A percentile compares a stretch with the other conserved stretches of the same genome.
These are phyloP conservation scores for Epinotia ramella DNA, from an alignment of 2,888 invertebrate genomes.

Conservation along the genomic window DNA sequence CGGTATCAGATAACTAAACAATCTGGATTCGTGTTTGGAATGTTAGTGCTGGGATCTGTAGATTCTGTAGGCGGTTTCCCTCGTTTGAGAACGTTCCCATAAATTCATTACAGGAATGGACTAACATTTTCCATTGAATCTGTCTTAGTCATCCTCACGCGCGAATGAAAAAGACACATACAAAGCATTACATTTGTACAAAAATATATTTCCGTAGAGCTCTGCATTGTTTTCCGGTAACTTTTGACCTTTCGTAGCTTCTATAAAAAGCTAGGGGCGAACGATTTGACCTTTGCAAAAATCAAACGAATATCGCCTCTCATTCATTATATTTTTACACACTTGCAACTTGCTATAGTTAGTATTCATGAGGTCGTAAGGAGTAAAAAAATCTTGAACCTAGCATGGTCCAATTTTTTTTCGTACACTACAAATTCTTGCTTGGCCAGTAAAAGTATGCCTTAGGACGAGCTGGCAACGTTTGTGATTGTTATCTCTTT, in stretches of 20 bases:
- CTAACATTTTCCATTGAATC: neutral
- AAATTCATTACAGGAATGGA: neutral
- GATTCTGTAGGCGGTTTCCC: too few species aligned
- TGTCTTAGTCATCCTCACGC: neutral
- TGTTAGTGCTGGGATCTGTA: neutral
- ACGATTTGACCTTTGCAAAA: constrained; percentile 11
- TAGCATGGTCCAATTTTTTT: too few species aligned
- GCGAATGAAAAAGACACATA: neutral
- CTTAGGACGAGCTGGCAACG: too few species aligned
- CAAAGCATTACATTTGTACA: neutral
- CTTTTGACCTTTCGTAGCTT: constrained; percentile 19
- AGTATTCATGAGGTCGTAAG: too few species aligned
- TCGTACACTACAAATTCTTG: too few species aligned
- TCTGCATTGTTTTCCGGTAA: neutral
- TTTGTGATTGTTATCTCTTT: too few species aligned
- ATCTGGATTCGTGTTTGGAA: neutral
- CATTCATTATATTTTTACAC: too few species aligned
- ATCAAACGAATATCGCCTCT: neutral
- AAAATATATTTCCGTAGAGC: neutral
- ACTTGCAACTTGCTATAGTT: too few species aligned
- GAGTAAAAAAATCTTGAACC: too few species aligned
- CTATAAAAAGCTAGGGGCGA: constrained; percentile 23
- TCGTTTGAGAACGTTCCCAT: neutral
- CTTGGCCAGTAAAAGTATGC: too few species aligned
- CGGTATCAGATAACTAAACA: constrained; percentile 8